phyloP scores from a whole-genome alignment of 1,140 invertebrate genomes.

The Teleogryllus occipitalis region DNA sequence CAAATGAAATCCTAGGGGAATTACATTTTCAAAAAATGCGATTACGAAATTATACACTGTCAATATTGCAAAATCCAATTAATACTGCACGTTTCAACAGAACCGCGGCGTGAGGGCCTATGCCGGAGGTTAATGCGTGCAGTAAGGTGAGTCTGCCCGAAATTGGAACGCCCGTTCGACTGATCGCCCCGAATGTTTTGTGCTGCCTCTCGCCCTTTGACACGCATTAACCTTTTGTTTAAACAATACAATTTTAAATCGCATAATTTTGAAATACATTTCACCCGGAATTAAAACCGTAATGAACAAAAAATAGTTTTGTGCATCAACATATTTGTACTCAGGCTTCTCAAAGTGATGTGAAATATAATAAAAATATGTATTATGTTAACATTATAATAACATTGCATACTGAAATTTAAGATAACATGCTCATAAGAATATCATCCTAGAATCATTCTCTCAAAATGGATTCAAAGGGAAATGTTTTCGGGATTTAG shows the following conservation, averaged over 20 bases:
- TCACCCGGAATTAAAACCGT: neutral
- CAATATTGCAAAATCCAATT: slow-evolving; percentile 2
- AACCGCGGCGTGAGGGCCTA: neutral
- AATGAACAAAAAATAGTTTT: neutral
- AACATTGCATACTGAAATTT: too few relatives aligned
- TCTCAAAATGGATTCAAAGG: too few relatives aligned
- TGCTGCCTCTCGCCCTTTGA: neutral
- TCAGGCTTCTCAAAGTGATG: too few relatives aligned
- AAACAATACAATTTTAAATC: neutral
- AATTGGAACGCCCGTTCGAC: too few relatives aligned
- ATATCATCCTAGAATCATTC: too few relatives aligned
- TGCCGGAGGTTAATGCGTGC: neutral
- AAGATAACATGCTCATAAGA: too few relatives aligned
- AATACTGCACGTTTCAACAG: neutral
- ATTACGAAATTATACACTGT: slow-evolving; percentile 1
- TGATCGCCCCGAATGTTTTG: too few relatives aligned
- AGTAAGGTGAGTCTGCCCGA: neutral
- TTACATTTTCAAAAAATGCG: neutral
- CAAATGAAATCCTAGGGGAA: neutral
- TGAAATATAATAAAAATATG: too few relatives aligned
- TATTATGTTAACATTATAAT: too few relatives aligned
- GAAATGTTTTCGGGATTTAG: too few relatives aligned
- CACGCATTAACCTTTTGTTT: neutral
- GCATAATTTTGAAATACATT: neutral
- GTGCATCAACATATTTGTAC: too few relatives aligned